phyloP scores from a whole-genome alignment of 2,888 invertebrate species.

The Schizotus pectinicornis region DNA sequence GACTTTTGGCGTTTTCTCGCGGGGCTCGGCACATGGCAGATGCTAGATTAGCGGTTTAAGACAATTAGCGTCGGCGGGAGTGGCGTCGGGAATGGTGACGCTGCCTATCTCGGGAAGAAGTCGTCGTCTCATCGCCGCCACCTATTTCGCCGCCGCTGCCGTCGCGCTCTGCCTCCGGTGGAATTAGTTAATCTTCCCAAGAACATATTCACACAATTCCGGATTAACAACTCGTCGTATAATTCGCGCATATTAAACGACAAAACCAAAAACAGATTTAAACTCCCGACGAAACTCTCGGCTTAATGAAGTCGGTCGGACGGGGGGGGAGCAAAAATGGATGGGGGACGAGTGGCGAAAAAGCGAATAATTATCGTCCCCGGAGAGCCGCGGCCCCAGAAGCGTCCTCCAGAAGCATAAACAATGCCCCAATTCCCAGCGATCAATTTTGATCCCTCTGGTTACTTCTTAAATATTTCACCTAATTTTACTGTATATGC shows the following conservation, averaged over 20 bases:
- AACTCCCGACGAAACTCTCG: not conserved
- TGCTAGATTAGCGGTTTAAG: conserved; percentile 52
- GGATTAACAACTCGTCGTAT: conserved; percentile 40
- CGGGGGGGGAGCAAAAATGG: too few species aligned
- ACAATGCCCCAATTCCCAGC: too few species aligned
- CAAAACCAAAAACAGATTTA: conserved; percentile 16
- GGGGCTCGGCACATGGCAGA: conserved; percentile 42
- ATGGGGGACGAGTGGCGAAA: too few species aligned
- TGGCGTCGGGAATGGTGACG: not conserved
- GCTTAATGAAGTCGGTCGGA: too few species aligned
- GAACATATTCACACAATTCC: conserved; percentile 41
- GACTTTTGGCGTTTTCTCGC: conserved; percentile 36
- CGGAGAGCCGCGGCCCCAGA: too few species aligned
- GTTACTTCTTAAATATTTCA: too few species aligned
- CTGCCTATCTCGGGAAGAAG: conserved; percentile 24
- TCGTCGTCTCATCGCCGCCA: conserved; percentile 4
- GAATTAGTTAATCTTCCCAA: conserved; percentile 39
- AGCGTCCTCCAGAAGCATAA: too few species aligned
- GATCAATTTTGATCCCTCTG: too few species aligned
- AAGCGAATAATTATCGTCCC: too few species aligned
- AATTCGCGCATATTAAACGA: conserved; percentile 38
- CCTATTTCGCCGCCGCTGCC: conserved; percentile 16
- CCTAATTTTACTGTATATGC: too few species aligned
- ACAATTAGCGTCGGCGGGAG: conserved; percentile 46
- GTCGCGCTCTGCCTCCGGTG: not conserved